Evolutionary conservation across 1,140 invertebrate genomes (phyloP).

Genomic region (Dreissena rostriformis): DNA sequence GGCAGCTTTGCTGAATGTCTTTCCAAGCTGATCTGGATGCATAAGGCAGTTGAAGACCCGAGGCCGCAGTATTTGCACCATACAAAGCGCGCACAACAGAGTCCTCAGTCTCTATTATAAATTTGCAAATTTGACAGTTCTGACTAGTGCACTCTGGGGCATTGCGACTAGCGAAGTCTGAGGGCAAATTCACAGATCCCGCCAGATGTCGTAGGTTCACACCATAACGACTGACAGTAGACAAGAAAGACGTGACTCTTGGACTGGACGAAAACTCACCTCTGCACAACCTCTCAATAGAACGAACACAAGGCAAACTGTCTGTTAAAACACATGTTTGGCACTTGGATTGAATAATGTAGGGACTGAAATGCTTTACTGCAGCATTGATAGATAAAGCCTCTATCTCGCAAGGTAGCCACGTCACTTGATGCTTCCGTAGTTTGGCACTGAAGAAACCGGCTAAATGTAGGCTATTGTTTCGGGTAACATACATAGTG

Average conservation of each 20-base stretch:
- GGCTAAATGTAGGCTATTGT: constrained; percentile 23
- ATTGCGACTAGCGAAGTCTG: constrained; percentile 55
- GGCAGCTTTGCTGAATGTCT: background rate
- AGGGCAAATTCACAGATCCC: constrained; percentile 42
- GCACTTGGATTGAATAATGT: constrained; percentile 58
- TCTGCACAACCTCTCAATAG: constrained; percentile 60
- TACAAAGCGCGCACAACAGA: constrained; percentile 33
- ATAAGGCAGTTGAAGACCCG: background rate
- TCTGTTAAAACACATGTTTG: constrained; percentile 60
- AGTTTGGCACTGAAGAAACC: constrained; percentile 64
- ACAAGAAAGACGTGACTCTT: constrained; percentile 54
- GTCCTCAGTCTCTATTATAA: constrained; percentile 31
- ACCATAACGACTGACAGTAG: constrained; percentile 58
- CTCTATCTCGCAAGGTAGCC: constrained; percentile 64
- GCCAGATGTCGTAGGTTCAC: constrained; percentile 53
- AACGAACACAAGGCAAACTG: constrained; percentile 63
- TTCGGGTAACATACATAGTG: constrained; percentile 54
- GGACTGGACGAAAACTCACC: constrained; percentile 62
- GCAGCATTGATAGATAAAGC: constrained; percentile 58
- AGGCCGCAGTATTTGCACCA: background rate
- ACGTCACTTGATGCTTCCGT: constrained; percentile 26
- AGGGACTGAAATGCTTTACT: constrained; percentile 66
- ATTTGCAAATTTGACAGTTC: constrained; percentile 46
- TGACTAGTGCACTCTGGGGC: constrained; percentile 32
- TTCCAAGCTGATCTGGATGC: constrained; percentile 1